These are phyloP conservation scores for Coracopsis vasa DNA, from an alignment of 2,113 vertebrate genomes.

Conservation along the genomic window DNA sequence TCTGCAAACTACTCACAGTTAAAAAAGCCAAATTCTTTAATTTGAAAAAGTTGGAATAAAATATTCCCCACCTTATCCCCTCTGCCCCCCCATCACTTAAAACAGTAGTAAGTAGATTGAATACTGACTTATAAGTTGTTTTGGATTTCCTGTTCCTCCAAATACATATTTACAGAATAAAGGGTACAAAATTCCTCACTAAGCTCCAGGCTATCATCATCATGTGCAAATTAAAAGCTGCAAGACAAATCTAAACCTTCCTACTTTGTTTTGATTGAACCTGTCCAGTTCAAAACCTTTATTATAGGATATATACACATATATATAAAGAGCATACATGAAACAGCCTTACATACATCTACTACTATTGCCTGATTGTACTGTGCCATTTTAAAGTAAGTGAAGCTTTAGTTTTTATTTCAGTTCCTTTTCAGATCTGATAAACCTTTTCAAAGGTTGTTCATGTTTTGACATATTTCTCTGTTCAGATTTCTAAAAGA, in stretches of 20 bases:
- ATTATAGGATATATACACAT: not conserved
- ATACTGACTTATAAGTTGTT: not conserved
- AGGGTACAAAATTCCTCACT: fast-evolving
- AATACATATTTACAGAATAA: not conserved
- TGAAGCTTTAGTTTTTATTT: not conserved
- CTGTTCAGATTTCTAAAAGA: not conserved
- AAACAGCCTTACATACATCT: not conserved
- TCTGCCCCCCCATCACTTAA: fast-evolving
- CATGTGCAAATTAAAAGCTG: not conserved
- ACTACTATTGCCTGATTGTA: not conserved
- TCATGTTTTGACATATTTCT: not conserved
- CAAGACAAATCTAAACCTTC: not conserved
- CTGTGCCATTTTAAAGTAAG: not conserved
- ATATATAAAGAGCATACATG: not conserved
- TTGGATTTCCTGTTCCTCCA: not conserved
- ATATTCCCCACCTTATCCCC: not conserved
- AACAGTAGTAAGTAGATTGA: not conserved
- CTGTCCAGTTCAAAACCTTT: not conserved
- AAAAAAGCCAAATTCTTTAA: not conserved
- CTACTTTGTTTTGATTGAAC: not conserved
- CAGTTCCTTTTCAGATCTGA: not conserved
- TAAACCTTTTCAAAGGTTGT: not conserved
- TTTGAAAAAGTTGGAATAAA: not conserved
- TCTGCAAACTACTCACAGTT: not conserved
- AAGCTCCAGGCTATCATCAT: not conserved